phyloP scores from a whole-genome alignment of 2,797 vertebrate genomes.

The Danio albolineatus region DNA sequence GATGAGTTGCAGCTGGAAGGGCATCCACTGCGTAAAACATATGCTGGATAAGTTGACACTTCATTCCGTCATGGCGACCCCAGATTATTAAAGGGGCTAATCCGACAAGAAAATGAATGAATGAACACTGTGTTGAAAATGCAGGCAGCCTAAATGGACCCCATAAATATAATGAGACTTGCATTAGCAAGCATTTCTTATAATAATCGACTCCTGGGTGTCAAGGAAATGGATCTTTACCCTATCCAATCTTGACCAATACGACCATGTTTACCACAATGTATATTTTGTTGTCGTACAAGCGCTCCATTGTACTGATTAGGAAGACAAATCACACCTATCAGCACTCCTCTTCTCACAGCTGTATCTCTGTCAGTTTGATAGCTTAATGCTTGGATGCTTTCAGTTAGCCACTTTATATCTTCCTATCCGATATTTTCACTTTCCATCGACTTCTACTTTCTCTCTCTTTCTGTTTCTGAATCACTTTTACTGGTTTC shows the following conservation, averaged over 20 bases:
- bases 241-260: not conserved
- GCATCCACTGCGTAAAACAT: no score
- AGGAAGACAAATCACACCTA: not conserved
- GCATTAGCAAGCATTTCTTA: not conserved
- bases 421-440: not conserved
- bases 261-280: not conserved
- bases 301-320: not conserved
- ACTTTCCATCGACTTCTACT: not conserved
- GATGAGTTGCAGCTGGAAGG: no score
- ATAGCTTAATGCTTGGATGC: not conserved
- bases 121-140: no score
- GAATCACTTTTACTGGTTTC: constrained; percentile 15
- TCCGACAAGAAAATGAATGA: no score
- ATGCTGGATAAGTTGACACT: no score
- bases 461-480: constrained; percentile 1
- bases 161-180: not conserved
- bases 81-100: no score
- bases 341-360: constrained; percentile 4
- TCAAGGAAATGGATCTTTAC: not conserved
- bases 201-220: not conserved
- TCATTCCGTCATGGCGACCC: no score
- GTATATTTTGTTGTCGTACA: not conserved
- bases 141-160: no score
- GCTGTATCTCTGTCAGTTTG: constrained; percentile 15
- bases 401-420: constrained; percentile 10